Conservation (phyloP, 2,888 invertebrate species). For the Andrena praecox region DNA sequence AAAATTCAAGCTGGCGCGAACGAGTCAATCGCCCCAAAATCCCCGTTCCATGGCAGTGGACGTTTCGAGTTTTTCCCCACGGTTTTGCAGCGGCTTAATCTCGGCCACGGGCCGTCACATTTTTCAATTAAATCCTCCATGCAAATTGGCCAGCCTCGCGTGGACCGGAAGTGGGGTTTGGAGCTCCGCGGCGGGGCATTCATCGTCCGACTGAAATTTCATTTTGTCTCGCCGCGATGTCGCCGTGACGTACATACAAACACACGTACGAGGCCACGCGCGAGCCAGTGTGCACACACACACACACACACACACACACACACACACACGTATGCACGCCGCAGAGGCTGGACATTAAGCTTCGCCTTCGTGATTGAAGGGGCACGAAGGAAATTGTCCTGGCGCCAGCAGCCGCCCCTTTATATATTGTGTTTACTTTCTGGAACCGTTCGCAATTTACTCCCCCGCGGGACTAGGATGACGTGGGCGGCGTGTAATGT, state of each 20-base stretch:
- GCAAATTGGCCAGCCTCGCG: conserved; percentile 72
- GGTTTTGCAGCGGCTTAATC: conserved; percentile 65
- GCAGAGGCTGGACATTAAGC: conserved; percentile 51
- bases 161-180: conserved; percentile 30
- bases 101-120: conserved; percentile 64
- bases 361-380: conserved; percentile 63
- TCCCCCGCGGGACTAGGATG: conserved; percentile 7
- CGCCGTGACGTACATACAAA: conserved; percentile 47
- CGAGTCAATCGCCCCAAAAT: conserved; percentile 55
- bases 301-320: background rate
- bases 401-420: conserved; percentile 42
- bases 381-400: conserved; percentile 62
- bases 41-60: conserved; percentile 15
- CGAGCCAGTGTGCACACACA: background rate
- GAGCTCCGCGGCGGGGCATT: conserved; percentile 51
- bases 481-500: conserved; percentile 52
- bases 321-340: background rate
- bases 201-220: conserved; percentile 71
- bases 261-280: conserved; percentile 4
- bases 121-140: conserved; percentile 78
- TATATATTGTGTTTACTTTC: conserved; percentile 49
- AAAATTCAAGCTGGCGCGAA: background rate
- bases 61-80: conserved; percentile 53
- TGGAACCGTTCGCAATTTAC: conserved; percentile 59
- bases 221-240: conserved; percentile 67